A percentile compares a stretch with the other conserved stretches of the same genome.
These are phyloP conservation scores for Phoenicopterus ruber DNA, from an alignment of 2,113 vertebrate genomes.

Conservation along the genomic window DNA sequence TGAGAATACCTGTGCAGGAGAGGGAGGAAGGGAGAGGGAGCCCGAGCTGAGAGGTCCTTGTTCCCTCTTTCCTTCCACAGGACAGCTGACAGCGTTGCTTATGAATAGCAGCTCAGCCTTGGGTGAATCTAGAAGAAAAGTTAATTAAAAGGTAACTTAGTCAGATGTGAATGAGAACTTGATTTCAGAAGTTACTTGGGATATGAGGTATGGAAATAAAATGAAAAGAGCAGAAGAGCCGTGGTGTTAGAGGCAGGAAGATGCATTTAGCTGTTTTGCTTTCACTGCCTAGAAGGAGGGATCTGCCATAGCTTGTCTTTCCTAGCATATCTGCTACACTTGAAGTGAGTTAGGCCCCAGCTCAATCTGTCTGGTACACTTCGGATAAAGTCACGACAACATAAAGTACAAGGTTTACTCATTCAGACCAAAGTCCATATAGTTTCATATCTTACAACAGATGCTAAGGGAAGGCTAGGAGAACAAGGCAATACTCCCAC, in stretches of 20 bases:
- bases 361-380: neutral
- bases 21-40: neutral
- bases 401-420: neutral
- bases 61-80: neutral
- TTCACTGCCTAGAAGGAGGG: neutral
- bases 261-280: neutral
- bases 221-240: neutral
- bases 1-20: neutral
- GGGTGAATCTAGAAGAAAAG: neutral
- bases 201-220: neutral
- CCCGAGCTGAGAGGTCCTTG: neutral
- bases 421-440: neutral
- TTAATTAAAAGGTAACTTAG: neutral
- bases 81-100: neutral
- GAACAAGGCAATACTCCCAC: neutral
- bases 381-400: neutral
- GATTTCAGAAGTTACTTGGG: neutral
- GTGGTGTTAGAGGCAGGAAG: neutral
- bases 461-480: neutral
- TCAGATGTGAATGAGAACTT: neutral
- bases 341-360: neutral
- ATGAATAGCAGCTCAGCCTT: neutral
- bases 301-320: neutral
- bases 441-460: neutral
- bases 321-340: rapidly evolving